Evolutionary conservation across 2,113 vertebrate species (phyloP), one percentile per base, ranked within the genome.

Genomic region (Brienomyrus brachyistius): DNA sequence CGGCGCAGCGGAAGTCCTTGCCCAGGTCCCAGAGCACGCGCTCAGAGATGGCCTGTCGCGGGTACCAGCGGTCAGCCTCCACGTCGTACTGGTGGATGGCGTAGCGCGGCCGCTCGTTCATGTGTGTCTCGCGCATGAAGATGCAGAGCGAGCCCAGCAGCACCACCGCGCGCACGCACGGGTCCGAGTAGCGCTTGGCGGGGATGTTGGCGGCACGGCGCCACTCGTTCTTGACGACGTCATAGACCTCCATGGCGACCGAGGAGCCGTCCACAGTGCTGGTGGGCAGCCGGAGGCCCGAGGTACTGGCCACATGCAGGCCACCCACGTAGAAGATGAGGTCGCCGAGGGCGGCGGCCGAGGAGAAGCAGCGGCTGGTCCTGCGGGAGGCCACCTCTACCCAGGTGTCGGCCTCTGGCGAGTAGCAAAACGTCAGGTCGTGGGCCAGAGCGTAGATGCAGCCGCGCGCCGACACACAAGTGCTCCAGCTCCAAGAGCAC

Each of bases 271-370:
- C 97, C 21, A 98, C 95, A 92, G 97, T 98, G 95, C 97, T 97
- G 13, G 97, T 96, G 0, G 97, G 98, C 89, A 98, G 93, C 87
- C 98, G 96, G 89, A 97, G 92, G 52, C 98, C 97, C 0, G 97
- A 97, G 93, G 97, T 98, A 94, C 97, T 97, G 91, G 97, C 97
- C 74, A 98, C 98, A n/a, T 99, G 97, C 91, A 99, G 94, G 62
- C 98, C 98, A 80, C 98, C 97, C 1, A 99, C 97, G 92, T 99
- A 99, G 95, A 99, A 99, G 92, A 99, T 97, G 91, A 97, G 97
- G 93, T 99, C 97, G 0, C 97, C 97, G n/a, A 99, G 97, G 66
- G 97, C 97, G 0, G 97, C 97, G 0, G 98, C 98, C 0, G 98
- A 99, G 89, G 98, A 98, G 0, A 99, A 99, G 90, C 98, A 99